A percentile compares a stretch with the other conserved stretches of the same genome.
Conservation (phyloP, 2,888 invertebrate genomes). For the Stenoptilia bipunctidactyla region DNA sequence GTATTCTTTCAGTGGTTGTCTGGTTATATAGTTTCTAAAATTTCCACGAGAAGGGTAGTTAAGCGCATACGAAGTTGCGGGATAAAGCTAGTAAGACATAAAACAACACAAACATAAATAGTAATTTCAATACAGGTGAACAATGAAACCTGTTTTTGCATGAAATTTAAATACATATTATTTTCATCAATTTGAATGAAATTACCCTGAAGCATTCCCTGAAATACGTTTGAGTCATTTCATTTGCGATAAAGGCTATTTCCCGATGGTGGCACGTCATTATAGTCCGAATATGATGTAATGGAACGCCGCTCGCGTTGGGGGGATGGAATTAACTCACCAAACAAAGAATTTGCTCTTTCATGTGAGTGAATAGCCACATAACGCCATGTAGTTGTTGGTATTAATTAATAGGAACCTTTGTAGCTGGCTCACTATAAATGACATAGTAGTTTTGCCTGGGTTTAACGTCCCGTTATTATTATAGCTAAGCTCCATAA, state of each 20-base stretch:
- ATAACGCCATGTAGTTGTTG: constrained; percentile 1
- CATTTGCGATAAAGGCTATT: constrained; percentile 36
- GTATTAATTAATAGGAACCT: constrained; percentile 4
- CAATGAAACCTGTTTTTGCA: neutral
- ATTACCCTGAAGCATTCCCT: constrained; percentile 14
- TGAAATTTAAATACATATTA: neutral
- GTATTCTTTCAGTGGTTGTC: no score
- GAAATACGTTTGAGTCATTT: constrained; percentile 23
- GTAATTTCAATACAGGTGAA: no score
- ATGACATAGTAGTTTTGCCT: no score
- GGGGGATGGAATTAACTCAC: constrained; percentile 27
- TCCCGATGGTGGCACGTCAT: constrained; percentile 32
- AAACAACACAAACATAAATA: no score
- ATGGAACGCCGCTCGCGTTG: constrained; percentile 15
- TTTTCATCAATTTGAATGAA: neutral
- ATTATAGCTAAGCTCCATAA: no score
- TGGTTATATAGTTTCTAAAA: no score
- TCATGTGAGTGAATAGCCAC: neutral
- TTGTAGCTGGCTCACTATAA: no score
- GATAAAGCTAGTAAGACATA: no score
- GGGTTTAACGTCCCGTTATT: no score
- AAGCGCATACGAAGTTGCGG: no score
- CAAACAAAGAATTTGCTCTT: constrained; percentile 17
- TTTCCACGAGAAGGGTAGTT: no score
- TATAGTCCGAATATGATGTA: constrained; percentile 37